Conservation (phyloP, 2,113 vertebrate genomes). For the Calidris pygmaea region DNA sequence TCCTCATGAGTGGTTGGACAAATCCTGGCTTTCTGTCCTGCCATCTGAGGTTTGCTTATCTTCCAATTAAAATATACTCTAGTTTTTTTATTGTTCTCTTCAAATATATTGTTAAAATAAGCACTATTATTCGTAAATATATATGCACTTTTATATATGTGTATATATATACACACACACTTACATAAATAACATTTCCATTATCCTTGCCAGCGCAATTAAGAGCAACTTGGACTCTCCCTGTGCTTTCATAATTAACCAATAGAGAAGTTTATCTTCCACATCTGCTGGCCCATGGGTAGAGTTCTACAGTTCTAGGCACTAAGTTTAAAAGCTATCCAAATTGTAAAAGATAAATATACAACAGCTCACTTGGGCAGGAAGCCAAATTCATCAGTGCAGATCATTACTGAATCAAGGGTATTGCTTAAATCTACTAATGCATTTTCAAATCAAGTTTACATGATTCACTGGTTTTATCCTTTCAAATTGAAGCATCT, state of each 20-base stretch:
- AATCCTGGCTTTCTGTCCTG: conserved; percentile 85
- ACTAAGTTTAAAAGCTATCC: not conserved
- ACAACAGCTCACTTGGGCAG: not conserved
- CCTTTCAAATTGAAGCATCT: not conserved
- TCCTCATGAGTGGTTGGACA: conserved; percentile 80
- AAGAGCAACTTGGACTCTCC: not conserved
- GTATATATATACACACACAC: accelerated
- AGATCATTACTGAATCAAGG: not conserved
- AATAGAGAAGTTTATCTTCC: not conserved
- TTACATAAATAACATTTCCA: not conserved
- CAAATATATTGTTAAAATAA: not conserved
- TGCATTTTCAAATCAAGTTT: not conserved
- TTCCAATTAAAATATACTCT: not conserved
- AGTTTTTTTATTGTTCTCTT: not conserved
- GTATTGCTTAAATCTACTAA: not conserved
- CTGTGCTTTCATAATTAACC: not conserved
- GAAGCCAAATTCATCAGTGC: not conserved
- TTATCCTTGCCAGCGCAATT: not conserved
- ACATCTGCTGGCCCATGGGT: accelerated
- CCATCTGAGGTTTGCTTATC: conserved; percentile 82
- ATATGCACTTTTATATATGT: not conserved
- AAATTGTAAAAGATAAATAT: not conserved
- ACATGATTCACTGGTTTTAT: not conserved
- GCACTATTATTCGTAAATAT: not conserved
- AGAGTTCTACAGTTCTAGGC: not conserved